phyloP scores from a whole-genome alignment of 2,113 vertebrate species.

The Oryzias woworae region DNA sequence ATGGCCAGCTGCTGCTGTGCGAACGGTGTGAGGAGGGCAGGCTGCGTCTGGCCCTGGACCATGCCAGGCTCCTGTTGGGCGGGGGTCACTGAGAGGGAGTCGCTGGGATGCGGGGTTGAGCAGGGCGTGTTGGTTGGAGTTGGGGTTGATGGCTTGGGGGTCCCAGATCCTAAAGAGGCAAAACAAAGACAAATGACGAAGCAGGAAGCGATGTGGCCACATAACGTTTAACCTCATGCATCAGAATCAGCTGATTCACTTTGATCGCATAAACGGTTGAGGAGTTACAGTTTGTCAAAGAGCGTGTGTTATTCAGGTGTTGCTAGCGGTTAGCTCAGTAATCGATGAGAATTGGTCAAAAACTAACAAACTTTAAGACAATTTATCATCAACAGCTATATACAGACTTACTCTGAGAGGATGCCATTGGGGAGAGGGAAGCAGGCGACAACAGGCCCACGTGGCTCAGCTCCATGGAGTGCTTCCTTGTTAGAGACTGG shows the following conservation, averaged over 20 bases:
- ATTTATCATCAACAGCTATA: not conserved
- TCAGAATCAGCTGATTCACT: too few relatives aligned
- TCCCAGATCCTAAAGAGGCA: constrained; percentile 89
- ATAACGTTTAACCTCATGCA: too few relatives aligned
- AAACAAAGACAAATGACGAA: not conserved
- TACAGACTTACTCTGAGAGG: constrained; percentile 91
- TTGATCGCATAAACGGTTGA: too few relatives aligned
- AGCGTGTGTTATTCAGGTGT: too few relatives aligned
- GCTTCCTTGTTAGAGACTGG: constrained; percentile 90
- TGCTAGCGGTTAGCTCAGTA: too few relatives aligned
- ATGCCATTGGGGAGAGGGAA: constrained; percentile 90
- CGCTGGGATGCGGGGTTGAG: constrained; percentile 91
- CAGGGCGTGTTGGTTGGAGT: constrained; percentile 94
- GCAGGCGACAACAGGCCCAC: constrained; percentile 91
- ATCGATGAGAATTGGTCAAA: not conserved
- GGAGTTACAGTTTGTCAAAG: too few relatives aligned
- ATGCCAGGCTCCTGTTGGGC: constrained; percentile 84
- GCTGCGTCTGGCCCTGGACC: constrained; percentile 73
- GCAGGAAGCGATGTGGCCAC: too few relatives aligned
- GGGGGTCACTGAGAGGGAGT: constrained; percentile 84
- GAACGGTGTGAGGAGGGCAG: constrained; percentile 87
- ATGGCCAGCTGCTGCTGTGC: constrained; percentile 94
- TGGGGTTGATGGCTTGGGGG: constrained; percentile 96
- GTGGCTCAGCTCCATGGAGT: constrained; percentile 91
- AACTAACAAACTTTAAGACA: not conserved